Evolutionary conservation across 1,140 invertebrate species (phyloP), one percentile per base, ranked within the genome.

Genomic region (Drosophila obscura): DNA sequence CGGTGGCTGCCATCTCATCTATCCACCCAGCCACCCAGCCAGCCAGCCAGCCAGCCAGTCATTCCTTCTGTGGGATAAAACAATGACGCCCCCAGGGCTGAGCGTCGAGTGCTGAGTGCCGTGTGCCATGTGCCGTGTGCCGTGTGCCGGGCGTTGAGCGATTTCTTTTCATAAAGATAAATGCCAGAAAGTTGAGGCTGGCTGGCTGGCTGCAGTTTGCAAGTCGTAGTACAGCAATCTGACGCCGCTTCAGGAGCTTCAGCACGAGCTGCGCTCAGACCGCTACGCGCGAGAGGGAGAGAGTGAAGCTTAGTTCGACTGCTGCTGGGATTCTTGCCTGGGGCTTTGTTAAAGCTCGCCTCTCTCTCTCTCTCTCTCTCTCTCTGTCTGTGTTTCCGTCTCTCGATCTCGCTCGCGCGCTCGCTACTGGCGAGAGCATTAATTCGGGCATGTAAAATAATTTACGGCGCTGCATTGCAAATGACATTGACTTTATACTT

Each of bases 151-250:
- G 73, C 73, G 78, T 82, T 71, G 80, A 87, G 78, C 82, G 77
- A 73, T 84, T 82, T 69, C 81, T 78, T 87, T 85, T 87, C 78
- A 87, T 85, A 77, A 80, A 87, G 69, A 85, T 82, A 85, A 85
- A 81, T 81, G 81, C 68, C 68, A 50, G 51, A 81, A 77, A 87
- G 65, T 66, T 75, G 71, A 69, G 45, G 61, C 53, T 52, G 55
- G 59, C 31, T 56, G 39, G 16, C 16, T 39, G 50, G 39, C 64
- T 43, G 66, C 67, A 43, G 28, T 28, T 44, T 50, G 11, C 51
- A 4, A 35, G 1, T 1, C 11, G 13, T 8, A 41, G 13, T 11
- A 41, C 35, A 35, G 51, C 51, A 69, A 57, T 68, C 64, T 68
- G 66, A 35, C 35, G 51, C 15, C 16, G 51, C 44, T 49, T 24